Base-by-base conservation (phyloP, 2,888 invertebrate species). In the Morpho deidamia region DNA sequence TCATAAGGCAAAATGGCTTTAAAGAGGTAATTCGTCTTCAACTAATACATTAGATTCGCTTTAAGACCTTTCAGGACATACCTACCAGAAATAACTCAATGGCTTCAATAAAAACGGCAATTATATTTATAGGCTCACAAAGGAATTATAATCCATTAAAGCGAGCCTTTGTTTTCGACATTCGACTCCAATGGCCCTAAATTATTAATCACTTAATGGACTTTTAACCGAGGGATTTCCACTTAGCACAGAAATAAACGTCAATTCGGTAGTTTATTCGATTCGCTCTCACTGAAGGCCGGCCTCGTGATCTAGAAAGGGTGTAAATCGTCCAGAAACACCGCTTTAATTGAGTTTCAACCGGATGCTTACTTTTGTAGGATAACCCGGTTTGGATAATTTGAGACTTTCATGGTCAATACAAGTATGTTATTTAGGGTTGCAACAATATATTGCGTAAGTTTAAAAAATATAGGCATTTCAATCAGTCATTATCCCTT, bases 171-270 rank as follows among this genome's bases (percentile, higher is more conserved):
- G 56, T 53, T 59, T 56, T 37, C 42, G 44, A 40, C 48, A 51
- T 11, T 52, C 42, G 48, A 23, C 44, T 51, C 44, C 48, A 51
- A 44, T 55, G 47, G 50, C 56, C 53, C 56, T 5, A 51, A 59
- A 61, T 61, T 56, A 59, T 59, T 56, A 61, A 61, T 61, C 53
- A 59, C 53, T 53, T 61, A 61, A 61, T 61, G 60, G 58, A 46
- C 51, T 51, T 53, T 46, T 48, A 50, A 48, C 53, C 49, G 32
- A 32, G 33, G 56, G 56, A 58, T 52, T 50, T 12, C 50, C 33
- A 47, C 34, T 10, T 38, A 39, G 12, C 40, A 34, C 54, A 38
- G 41, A 53, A 61, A 61, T 56, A 59, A 53, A 50, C 49, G 51
- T 56, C 54, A 12, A 56, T 47, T 48, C 40, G 33, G 52, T 54